Conservation (phyloP, 1,140 invertebrate genomes). For the Eumeta japonica region DNA sequence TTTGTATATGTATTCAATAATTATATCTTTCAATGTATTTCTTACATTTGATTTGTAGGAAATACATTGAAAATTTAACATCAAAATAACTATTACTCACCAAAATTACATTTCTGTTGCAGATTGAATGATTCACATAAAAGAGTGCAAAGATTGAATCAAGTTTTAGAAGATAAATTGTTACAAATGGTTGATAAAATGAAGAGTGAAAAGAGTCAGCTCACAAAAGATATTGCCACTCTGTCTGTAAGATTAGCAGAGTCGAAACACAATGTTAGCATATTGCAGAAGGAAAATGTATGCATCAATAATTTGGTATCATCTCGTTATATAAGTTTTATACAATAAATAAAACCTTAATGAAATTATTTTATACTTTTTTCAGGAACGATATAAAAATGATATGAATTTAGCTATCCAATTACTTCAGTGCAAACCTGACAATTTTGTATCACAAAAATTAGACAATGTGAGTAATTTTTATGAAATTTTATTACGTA, state of each 20-base stretch:
- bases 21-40: not conserved
- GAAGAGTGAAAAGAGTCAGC: constrained; percentile 84
- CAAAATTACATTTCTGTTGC: constrained; percentile 40
- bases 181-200: constrained; percentile 90
- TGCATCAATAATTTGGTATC: constrained; percentile 50
- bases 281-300: constrained; percentile 91
- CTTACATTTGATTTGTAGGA: not conserved
- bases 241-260: constrained; percentile 85
- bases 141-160: constrained; percentile 92
- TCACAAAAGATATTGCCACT: constrained; percentile 84
- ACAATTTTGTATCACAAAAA: constrained; percentile 91
- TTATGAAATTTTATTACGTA: no score
- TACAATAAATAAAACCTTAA: not conserved
- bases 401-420: constrained; percentile 94
- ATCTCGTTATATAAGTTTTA: not conserved
- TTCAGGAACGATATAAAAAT: constrained; percentile 89
- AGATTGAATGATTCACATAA: constrained; percentile 91
- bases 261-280: constrained; percentile 81
- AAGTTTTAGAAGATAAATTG: constrained; percentile 92
- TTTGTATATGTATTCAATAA: constrained; percentile 2
- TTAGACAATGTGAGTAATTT: constrained; percentile 81
- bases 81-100: no score
- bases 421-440: constrained; percentile 91
- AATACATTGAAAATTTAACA: no score
- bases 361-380: constrained; percentile 22